Base-by-base conservation (phyloP, 2,888 invertebrate genomes). In the Eulithis testata region DNA sequence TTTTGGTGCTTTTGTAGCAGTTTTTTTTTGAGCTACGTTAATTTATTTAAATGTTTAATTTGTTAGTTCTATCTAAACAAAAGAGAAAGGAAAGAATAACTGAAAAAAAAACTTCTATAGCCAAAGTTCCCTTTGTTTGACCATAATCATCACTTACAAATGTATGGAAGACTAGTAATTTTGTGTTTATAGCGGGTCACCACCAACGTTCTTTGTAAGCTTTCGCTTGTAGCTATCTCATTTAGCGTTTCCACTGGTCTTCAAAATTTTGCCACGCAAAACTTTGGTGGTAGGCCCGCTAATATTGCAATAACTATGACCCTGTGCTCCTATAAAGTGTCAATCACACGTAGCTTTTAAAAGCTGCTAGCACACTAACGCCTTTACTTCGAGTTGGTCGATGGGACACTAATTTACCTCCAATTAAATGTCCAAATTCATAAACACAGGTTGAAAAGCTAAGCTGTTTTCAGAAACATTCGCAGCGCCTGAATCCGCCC, bases 81-180 rank as follows among this genome's bases (percentile, higher is more conserved):
- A n/a, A n/a, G n/a, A n/a, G n/a, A n/a, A n/a, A n/a, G n/a, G n/a
- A n/a, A n/a, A n/a, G n/a, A n/a, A n/a, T n/a, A n/a, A n/a, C n/a
- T n/a, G n/a, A n/a, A n/a, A n/a, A n/a, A n/a, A n/a, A n/a, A n/a
- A n/a, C n/a, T n/a, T n/a, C n/a, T n/a, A n/a, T n/a, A n/a, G n/a
- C n/a, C n/a, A n/a, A n/a, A n/a, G n/a, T 12, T 45, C 12, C 12
- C n/a, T 4, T 45, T 9, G 45, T 45, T 45, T 45, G 6, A 1
- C 21, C 21, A 21, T 21, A 21, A 21, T 21, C 21, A 21, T 12
- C 5, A 4, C 45, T 6, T 45, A 45, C 12, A 2, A 45, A 49
- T 21, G 49, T 21, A 49, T 11, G 49, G 21, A 49, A 49, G 49
- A 49, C 49, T 49, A 49, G 49, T 11, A 49, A 49, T 49, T 49